Conservation (phyloP, 2,113 vertebrate species). For the Neopipo cinnamomea region DNA sequence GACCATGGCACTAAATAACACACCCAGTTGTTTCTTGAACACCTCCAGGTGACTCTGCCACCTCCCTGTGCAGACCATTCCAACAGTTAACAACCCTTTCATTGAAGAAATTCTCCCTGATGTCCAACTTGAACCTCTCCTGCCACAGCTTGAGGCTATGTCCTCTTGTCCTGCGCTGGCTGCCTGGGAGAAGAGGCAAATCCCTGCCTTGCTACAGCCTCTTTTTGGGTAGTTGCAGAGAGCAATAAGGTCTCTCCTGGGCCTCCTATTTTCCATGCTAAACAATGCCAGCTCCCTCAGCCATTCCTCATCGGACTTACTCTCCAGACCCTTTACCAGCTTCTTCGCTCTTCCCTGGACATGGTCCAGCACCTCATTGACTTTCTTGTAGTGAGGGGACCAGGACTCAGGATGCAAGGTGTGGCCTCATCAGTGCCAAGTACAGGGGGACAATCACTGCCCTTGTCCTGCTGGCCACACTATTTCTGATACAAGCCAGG, state of each 20-base stretch:
- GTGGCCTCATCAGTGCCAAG: background rate
- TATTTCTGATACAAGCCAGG: background rate
- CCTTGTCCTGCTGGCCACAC: background rate
- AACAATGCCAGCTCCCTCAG: background rate
- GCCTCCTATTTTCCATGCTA: background rate
- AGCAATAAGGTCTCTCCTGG: no score
- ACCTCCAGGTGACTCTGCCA: background rate
- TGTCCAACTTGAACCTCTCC: background rate
- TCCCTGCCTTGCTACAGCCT: rapidly evolving
- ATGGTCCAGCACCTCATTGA: rapidly evolving
- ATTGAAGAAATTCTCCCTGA: rapidly evolving
- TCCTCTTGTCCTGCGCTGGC: background rate
- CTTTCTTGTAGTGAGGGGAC: background rate
- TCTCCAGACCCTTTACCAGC: background rate
- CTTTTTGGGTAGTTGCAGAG: background rate
- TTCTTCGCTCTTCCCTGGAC: background rate
- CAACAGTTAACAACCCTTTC: background rate
- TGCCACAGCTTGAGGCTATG: background rate
- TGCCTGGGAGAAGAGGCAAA: background rate
- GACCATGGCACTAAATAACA: background rate
- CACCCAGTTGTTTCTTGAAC: rapidly evolving
- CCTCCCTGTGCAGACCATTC: background rate
- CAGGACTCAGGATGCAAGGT: background rate
- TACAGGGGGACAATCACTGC: rapidly evolving
- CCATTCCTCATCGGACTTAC: background rate